Evolutionary conservation across 1,140 invertebrate genomes (phyloP), one percentile per base, ranked within the genome.

Genomic region (Hormaphis cornu): DNA sequence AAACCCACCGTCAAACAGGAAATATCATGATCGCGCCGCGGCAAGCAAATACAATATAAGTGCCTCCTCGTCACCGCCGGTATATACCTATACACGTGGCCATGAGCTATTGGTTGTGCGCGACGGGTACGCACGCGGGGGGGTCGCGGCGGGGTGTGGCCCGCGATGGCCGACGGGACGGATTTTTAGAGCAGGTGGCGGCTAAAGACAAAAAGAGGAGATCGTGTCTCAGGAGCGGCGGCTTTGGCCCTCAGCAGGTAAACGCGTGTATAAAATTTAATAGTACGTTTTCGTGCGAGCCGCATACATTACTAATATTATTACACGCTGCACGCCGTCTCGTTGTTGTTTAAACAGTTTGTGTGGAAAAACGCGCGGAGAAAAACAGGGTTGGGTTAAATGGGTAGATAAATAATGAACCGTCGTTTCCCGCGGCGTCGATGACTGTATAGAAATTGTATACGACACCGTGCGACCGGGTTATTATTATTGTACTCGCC

Each of bases 331-430:
- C 35, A 24, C 28, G 28, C 30, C 8, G n/a, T 54, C n/a, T 14
- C 52, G 59, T 48, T 26, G 59, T 66, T 66, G 61, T 48, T 66
- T 28, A 66, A 66, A 66, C 61, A 66, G 20, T 66, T 63, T n/a
- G 42, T 46, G 28, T 12, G 26, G 33, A 30, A 33, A 22, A 35
- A 50, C 44, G 18, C 16, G 7, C 4, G 24, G 42, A 61, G 40
- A 44, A 46, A 48, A 66, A 66, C 42, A 66, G 61, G 61, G 42
- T 66, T 66, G 28, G 61, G 61, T 66, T 66, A 66, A 66, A 66
- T 66, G 61, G 61, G 61, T 66, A 66, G 61, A 66, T 66, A 66
- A 66, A 66, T 61, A 46, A 61, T 44, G 46, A 61, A 24, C 35
- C 20, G 54, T 26, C 20, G 53, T 35, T 6, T 33, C 30, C 5